A percentile compares a stretch with the other conserved stretches of the same genome.
phyloP scores from a whole-genome alignment of 2,113 vertebrate species.

The Taurulus bubalis region DNA sequence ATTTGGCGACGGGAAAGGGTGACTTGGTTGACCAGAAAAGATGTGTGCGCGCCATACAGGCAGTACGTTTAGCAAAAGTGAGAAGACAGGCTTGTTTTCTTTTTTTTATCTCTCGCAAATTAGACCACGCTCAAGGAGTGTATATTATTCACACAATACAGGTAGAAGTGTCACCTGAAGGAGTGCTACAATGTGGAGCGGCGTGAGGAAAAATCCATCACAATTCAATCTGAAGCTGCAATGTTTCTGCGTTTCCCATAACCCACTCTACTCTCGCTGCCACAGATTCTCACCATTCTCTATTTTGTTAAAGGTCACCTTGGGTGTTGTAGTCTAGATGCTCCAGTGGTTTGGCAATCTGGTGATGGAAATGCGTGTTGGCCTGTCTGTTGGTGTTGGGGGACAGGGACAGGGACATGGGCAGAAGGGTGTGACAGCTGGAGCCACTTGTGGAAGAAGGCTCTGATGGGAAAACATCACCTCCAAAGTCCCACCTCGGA shows the following conservation, averaged over 20 bases:
- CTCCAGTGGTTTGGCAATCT: conserved; percentile 70
- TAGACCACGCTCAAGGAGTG: not conserved
- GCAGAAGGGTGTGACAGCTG: conserved; percentile 46
- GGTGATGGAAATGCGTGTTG: conserved; percentile 62
- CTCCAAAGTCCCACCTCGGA: conserved; percentile 39
- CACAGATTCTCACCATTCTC: conserved; percentile 21
- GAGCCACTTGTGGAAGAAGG: conserved; percentile 47
- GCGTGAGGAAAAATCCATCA: conserved; percentile 23
- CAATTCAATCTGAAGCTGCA: conserved; percentile 50
- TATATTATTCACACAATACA: conserved; percentile 5
- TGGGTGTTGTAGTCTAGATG: conserved; percentile 56
- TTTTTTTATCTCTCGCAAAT: not conserved
- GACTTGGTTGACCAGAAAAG: not conserved
- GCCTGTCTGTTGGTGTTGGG: conserved; percentile 46
- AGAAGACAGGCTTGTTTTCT: not conserved
- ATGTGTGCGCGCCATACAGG: not conserved
- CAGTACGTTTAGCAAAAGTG: not conserved
- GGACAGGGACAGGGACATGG: not conserved
- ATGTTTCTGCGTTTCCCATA: conserved; percentile 37
- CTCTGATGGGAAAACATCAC: conserved; percentile 51
- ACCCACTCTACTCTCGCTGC: conserved; percentile 20
- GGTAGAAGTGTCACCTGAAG: conserved; percentile 8
- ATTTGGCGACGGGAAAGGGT: not conserved
- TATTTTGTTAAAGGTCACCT: conserved; percentile 73
- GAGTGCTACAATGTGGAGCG: conserved; percentile 14